Conservation (phyloP, 2,113 vertebrate genomes). For the Perca flavescens region DNA sequence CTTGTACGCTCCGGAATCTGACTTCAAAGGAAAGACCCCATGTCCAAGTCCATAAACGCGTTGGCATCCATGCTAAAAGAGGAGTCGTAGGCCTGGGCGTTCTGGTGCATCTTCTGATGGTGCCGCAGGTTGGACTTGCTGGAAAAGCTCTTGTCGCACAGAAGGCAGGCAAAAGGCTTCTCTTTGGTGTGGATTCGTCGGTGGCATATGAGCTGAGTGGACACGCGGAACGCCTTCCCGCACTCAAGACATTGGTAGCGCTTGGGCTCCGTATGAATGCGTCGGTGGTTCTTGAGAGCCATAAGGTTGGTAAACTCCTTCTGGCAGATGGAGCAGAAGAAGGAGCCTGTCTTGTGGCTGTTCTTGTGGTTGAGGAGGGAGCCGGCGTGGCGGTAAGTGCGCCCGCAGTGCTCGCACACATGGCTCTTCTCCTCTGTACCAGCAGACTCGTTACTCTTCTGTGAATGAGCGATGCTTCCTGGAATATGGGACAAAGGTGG, state of each 20-base stretch:
- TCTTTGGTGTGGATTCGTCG: conserved; percentile 86
- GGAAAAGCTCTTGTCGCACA: conserved; percentile 85
- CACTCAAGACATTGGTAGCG: conserved; percentile 90
- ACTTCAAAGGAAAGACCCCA: conserved; percentile 81
- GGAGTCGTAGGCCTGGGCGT: conserved; percentile 81
- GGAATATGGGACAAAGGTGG: conserved; percentile 68
- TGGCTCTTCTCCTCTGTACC: conserved; percentile 79
- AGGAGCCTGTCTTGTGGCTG: conserved; percentile 86
- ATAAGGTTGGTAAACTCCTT: conserved; percentile 87
- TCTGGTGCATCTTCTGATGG: conserved; percentile 90
- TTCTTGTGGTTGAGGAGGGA: conserved; percentile 88
- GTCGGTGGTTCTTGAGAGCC: conserved; percentile 87
- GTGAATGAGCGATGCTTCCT: conserved; percentile 38
- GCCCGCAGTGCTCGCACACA: conserved; percentile 85
- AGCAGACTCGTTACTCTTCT: conserved; percentile 33
- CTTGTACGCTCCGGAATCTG: conserved; percentile 25
- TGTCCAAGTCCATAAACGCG: conserved; percentile 83
- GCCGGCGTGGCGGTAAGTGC: conserved; percentile 84
- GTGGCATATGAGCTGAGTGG: conserved; percentile 87
- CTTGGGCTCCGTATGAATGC: conserved; percentile 88
- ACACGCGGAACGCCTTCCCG: conserved; percentile 87
- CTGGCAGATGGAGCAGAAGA: conserved; percentile 84
- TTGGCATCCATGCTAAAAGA: conserved; percentile 85
- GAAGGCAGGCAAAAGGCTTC: conserved; percentile 83
- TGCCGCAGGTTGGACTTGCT: conserved; percentile 87